Percentiles rank a stretch among this genome's conserved stretches.
These are phyloP conservation scores for Notolabrus celidotus DNA, from an alignment of 2,797 vertebrate species.

Conservation along the genomic window DNA sequence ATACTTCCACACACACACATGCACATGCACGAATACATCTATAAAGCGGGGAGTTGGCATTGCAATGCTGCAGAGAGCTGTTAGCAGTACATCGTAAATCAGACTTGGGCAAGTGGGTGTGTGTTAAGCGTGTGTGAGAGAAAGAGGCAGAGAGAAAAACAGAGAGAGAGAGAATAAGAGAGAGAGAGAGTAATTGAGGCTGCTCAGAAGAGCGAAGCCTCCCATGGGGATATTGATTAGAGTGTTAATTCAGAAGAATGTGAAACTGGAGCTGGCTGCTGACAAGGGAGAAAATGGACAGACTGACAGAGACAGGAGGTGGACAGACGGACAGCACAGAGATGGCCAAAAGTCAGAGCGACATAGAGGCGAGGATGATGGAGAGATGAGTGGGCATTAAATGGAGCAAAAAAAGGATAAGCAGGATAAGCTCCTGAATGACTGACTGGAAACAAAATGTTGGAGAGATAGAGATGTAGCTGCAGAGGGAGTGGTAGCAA, in stretches of 20 bases:
- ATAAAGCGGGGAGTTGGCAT: slow-evolving; percentile 73
- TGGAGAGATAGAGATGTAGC: slow-evolving; percentile 57
- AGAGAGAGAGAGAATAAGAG: slow-evolving; percentile 12
- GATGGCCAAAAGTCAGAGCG: slow-evolving; percentile 20
- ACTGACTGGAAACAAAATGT: slow-evolving; percentile 52
- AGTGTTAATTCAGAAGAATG: slow-evolving; percentile 79
- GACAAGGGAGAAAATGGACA: slow-evolving; percentile 69
- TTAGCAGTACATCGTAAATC: slow-evolving; percentile 79
- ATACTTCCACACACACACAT: slow-evolving; percentile 32
- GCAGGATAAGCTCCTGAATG: slow-evolving; percentile 66
- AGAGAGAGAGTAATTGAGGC: slow-evolving; percentile 68
- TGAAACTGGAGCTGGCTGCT: slow-evolving; percentile 73
- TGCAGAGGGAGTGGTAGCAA: slow-evolving; percentile 30
- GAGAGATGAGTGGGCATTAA: slow-evolving; percentile 62
- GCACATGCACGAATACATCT: slow-evolving; percentile 52
- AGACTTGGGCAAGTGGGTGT: slow-evolving; percentile 63
- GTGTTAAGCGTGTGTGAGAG: slow-evolving; percentile 31
- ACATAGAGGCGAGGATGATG: slow-evolving; percentile 50
- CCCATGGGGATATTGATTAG: slow-evolving; percentile 81
- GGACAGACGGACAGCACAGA: slow-evolving; percentile 37
- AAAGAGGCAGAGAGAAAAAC: too few species aligned
- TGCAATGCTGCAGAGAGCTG: slow-evolving; percentile 75
- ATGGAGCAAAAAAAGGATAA: slow-evolving; percentile 63
- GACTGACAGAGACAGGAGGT: slow-evolving; percentile 52
- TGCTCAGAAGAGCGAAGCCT: slow-evolving; percentile 68